Percentiles rank a stretch among this genome's conserved stretches.
phyloP scores from a whole-genome alignment of 2,888 invertebrate genomes.

The Teleogryllus oceanicus region DNA sequence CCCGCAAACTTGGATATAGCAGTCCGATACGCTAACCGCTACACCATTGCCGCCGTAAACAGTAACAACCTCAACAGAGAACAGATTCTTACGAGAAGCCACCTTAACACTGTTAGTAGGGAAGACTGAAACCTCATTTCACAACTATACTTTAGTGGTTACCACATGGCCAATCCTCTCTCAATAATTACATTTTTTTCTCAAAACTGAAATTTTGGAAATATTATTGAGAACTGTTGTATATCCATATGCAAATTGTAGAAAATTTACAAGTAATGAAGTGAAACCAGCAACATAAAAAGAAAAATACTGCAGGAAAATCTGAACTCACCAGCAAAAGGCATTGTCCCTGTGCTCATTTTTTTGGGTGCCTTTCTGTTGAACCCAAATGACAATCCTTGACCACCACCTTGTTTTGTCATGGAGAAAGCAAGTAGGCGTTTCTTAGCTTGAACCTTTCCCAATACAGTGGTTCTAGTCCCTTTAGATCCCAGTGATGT shows the following conservation, averaged over 20 bases:
- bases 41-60: too few species aligned
- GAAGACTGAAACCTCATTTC: too few species aligned
- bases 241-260: too few species aligned
- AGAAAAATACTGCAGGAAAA: neutral
- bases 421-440: slow-evolving; percentile 48
- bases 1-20: too few species aligned
- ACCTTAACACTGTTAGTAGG: too few species aligned
- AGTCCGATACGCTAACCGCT: too few species aligned
- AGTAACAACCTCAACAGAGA: too few species aligned
- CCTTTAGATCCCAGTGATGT: slow-evolving; percentile 18
- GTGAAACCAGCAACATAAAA: neutral
- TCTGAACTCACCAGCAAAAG: slow-evolving; percentile 27
- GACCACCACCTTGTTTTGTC: slow-evolving; percentile 41
- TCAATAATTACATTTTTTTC: neutral
- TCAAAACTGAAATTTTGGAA: neutral
- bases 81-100: too few species aligned
- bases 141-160: too few species aligned
- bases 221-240: neutral
- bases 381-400: slow-evolving; percentile 36
- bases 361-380: slow-evolving; percentile 34
- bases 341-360: slow-evolving; percentile 33
- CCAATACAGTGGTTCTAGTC: slow-evolving; percentile 40
- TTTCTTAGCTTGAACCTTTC: slow-evolving; percentile 48
- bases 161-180: too few species aligned
- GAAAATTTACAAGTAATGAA: too few species aligned